Conservation (phyloP, 2,888 invertebrate genomes). For the Hydroisotoma schaefferi region DNA sequence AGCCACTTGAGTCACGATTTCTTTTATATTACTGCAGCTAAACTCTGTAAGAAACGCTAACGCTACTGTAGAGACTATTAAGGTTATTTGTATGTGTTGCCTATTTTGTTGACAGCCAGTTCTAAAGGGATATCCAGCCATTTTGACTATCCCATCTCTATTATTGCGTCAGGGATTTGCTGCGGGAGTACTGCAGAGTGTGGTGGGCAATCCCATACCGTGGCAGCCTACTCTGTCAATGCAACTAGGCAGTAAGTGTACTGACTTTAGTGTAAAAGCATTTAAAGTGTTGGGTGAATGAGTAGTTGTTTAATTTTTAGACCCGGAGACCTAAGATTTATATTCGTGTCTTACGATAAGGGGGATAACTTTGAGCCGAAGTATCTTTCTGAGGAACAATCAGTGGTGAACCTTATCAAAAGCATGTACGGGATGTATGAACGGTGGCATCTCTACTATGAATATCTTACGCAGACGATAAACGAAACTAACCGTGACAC, state of each 20-base stretch:
- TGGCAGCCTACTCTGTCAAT: conserved; percentile 1
- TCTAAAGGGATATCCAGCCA: background rate
- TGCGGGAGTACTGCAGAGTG: background rate
- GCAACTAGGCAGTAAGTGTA: background rate
- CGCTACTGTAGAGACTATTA: too few relatives aligned
- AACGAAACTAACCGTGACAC: too few relatives aligned
- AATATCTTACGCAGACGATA: conserved; percentile 16
- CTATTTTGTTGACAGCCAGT: background rate
- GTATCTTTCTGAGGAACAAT: conserved; percentile 15
- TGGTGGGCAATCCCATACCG: background rate
- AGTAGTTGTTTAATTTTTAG: background rate
- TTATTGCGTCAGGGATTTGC: background rate
- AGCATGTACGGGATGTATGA: conserved; percentile 28
- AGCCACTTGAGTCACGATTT: background rate
- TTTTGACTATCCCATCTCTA: background rate
- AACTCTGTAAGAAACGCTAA: background rate
- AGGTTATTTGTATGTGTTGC: too few relatives aligned
- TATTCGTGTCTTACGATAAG: conserved; percentile 32
- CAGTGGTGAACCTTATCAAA: conserved; percentile 28
- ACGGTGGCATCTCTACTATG: conserved; percentile 18
- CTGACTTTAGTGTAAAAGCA: background rate
- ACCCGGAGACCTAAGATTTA: conserved; percentile 9
- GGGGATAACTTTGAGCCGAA: conserved; percentile 33
- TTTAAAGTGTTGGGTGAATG: too few relatives aligned
- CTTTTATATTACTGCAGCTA: background rate